phyloP scores from a whole-genome alignment of 2,797 vertebrate genomes.

The Hydrocynus forskahlii region DNA sequence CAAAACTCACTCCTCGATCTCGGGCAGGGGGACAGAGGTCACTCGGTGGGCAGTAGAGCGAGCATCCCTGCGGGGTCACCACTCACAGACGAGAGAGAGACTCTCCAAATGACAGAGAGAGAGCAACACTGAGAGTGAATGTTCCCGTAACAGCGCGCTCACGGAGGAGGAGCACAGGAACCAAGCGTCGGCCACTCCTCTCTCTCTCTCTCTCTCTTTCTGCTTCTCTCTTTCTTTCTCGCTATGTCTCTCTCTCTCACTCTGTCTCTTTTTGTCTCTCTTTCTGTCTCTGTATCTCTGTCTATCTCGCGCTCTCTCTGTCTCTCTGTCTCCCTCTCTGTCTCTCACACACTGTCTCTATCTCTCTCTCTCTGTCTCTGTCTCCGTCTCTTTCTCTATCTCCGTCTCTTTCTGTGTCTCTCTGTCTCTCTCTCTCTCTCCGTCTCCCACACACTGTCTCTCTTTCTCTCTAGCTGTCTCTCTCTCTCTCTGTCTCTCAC shows the following conservation, averaged over 20 bases:
- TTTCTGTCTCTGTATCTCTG: no score
- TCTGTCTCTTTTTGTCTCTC: no score
- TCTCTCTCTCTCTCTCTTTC: slow-evolving; percentile 16
- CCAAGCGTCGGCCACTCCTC: not conserved
- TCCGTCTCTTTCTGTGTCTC: no score
- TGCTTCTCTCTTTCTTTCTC: slow-evolving; percentile 11
- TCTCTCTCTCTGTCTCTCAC: not conserved
- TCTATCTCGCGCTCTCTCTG: no score
- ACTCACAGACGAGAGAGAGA: not conserved
- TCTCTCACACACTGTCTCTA: no score
- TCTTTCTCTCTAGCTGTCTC: no score
- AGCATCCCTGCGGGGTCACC: not conserved
- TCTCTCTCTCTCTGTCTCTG: no score
- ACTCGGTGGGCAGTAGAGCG: not conserved
- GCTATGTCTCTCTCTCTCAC: no score
- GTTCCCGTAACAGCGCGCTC: slow-evolving; percentile 17
- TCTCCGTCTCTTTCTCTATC: no score
- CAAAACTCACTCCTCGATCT: not conserved
- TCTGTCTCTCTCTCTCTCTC: no score
- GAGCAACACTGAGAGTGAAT: not conserved
- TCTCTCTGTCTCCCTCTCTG: no score
- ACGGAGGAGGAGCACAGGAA: not conserved
- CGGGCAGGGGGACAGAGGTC: not conserved
- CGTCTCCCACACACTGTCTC: no score
- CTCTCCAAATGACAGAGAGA: not conserved